Percentiles rank a stretch among this genome's conserved stretches.
phyloP scores from a whole-genome alignment of 2,113 vertebrate species.

The Geothlypis trichas region DNA sequence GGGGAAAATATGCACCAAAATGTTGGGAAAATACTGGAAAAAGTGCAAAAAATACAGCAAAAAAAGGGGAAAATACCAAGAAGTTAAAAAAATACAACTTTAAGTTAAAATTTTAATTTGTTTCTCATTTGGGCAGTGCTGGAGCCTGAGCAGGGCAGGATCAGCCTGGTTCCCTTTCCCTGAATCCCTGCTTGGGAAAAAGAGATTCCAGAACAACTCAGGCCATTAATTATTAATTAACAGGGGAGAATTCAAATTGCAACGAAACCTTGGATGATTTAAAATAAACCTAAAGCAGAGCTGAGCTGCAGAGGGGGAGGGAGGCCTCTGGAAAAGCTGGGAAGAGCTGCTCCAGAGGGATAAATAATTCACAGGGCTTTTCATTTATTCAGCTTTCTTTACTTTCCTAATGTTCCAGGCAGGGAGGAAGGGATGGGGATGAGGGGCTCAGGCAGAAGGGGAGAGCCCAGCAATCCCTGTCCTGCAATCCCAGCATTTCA shows the following conservation, averaged over 20 bases:
- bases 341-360: background rate
- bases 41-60: background rate
- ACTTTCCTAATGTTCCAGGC: slow-evolving; percentile 48
- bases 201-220: background rate
- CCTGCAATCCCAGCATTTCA: background rate
- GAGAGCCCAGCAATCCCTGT: background rate
- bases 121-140: background rate
- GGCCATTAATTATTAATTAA: slow-evolving; percentile 12
- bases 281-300: background rate
- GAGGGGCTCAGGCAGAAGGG: background rate
- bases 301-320: background rate
- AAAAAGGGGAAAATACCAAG: background rate
- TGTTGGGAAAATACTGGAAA: background rate
- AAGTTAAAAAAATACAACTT: fast-evolving
- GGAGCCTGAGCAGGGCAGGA: background rate
- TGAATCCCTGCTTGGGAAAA: background rate
- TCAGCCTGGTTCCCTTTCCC: too few species aligned
- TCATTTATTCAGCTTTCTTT: slow-evolving; percentile 67
- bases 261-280: slow-evolving; percentile 8
- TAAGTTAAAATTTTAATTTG: background rate
- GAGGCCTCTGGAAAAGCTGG: background rate
- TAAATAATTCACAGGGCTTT: slow-evolving; percentile 58
- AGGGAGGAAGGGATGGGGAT: background rate
- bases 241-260: background rate
- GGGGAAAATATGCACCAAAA: background rate